These are phyloP conservation scores for Philotrypesis tridentata DNA, from an alignment of 1,140 invertebrate species.

Conservation along the genomic window DNA sequence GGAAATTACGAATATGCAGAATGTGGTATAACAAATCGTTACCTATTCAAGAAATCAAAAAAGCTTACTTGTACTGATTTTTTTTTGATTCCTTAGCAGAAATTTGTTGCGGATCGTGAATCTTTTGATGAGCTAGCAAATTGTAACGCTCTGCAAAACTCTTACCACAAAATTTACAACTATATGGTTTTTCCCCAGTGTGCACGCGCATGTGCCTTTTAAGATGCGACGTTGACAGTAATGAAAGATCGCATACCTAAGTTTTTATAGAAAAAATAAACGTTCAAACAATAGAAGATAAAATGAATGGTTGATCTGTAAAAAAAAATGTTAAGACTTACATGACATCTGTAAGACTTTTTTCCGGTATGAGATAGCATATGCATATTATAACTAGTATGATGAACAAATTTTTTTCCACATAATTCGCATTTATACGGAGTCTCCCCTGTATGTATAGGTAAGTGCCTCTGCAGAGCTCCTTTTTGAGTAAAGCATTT, in stretches of 20 bases:
- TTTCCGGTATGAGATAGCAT: slow-evolving; percentile 78
- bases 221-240: slow-evolving; percentile 79
- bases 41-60: too few species aligned
- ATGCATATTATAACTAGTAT: slow-evolving; percentile 81
- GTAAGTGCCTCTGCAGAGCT: slow-evolving; percentile 78
- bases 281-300: neutral
- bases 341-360: slow-evolving; percentile 77
- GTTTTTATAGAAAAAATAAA: slow-evolving; percentile 37
- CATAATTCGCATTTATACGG: slow-evolving; percentile 81
- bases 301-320: slow-evolving; percentile 73
- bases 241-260: slow-evolving; percentile 75
- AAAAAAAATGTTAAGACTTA: slow-evolving; percentile 73
- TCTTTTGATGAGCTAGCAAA: slow-evolving; percentile 71
- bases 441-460: slow-evolving; percentile 80
- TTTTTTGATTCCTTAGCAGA: slow-evolving; percentile 56
- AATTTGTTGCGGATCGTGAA: slow-evolving; percentile 65
- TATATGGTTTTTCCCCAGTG: slow-evolving; percentile 80
- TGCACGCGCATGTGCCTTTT: slow-evolving; percentile 81
- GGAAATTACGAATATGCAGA: too few species aligned
- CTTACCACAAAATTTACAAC: slow-evolving; percentile 78
- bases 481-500: slow-evolving; percentile 84
- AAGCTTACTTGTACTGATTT: slow-evolving; percentile 57
- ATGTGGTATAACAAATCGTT: too few species aligned
- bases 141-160: slow-evolving; percentile 80
- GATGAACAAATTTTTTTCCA: slow-evolving; percentile 81